Conservation (phyloP, 2,888 invertebrate species). For the Athalia rosae region DNA sequence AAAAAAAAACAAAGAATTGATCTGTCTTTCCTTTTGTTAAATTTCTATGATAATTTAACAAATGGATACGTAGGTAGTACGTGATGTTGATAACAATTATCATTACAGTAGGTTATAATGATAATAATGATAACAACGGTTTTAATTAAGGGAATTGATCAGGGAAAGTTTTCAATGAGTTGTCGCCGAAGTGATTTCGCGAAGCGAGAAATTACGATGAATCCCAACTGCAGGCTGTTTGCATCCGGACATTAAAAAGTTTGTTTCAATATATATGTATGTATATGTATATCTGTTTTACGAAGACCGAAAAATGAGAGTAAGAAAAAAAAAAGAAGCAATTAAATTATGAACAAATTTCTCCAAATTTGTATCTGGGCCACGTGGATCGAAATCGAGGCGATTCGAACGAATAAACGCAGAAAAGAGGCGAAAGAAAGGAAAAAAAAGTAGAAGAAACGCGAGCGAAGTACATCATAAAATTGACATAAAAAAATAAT, state of each 20-base stretch:
- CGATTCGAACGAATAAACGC: no score
- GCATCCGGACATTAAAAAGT: not conserved
- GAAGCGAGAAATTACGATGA: not conserved
- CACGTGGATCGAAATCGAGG: no score
- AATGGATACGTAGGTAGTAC: no score
- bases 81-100: not conserved
- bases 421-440: no score
- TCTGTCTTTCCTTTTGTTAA: no score
- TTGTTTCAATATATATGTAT: not conserved
- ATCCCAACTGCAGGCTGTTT: not conserved
- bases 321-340: not conserved
- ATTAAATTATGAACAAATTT: not conserved
- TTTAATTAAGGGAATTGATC: slow-evolving; percentile 8
- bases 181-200: not conserved
- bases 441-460: no score
- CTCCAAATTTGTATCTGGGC: no score
- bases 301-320: not conserved
- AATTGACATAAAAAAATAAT: no score
- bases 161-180: slow-evolving; percentile 8
- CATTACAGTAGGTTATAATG: not conserved
- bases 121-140: not conserved
- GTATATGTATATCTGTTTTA: not conserved
- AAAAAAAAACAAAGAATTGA: no score
- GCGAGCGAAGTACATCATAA: no score
- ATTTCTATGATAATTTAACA: no score